Evolutionary conservation across 2,888 invertebrate genomes (phyloP).

Genomic region (Odontocolon sp.): DNA sequence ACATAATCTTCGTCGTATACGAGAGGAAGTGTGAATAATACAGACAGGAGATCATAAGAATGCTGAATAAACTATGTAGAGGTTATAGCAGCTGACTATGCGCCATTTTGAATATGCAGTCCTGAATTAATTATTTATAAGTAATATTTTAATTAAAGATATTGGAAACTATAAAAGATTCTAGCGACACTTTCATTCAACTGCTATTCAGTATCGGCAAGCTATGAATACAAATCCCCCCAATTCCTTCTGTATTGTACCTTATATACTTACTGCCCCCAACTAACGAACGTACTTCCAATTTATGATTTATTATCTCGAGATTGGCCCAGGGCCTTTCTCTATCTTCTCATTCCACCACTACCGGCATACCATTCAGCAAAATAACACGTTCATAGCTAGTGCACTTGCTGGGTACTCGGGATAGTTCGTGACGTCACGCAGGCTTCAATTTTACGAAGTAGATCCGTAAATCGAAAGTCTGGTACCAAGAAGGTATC

Average conservation of each 20-base stretch:
- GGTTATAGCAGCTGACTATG: neutral
- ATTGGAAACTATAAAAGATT: too few species aligned
- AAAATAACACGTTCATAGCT: neutral
- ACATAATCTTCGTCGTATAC: neutral
- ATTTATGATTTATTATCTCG: neutral
- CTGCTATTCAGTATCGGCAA: neutral
- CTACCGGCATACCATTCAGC: neutral
- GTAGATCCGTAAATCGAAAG: slow-evolving; percentile 9
- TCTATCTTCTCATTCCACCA: neutral
- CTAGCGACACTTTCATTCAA: neutral
- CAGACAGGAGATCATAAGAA: neutral
- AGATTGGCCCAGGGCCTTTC: too few species aligned
- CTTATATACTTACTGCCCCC: too few species aligned
- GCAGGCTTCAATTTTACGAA: slow-evolving; percentile 31
- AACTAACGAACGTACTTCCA: too few species aligned
- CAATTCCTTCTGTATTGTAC: too few species aligned
- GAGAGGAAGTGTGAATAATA: neutral
- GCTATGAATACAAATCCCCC: neutral
- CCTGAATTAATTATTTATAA: neutral
- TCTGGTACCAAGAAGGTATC: neutral
- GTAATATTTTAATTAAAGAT: too few species aligned
- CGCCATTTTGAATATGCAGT: neutral
- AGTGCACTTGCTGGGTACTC: neutral
- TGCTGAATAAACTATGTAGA: neutral
- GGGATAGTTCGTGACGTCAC: slow-evolving; percentile 15